A percentile compares a stretch with the other conserved stretches of the same genome.
These are phyloP conservation scores for Ammodytes dubius DNA, from an alignment of 2,113 vertebrate species.

Conservation along the genomic window DNA sequence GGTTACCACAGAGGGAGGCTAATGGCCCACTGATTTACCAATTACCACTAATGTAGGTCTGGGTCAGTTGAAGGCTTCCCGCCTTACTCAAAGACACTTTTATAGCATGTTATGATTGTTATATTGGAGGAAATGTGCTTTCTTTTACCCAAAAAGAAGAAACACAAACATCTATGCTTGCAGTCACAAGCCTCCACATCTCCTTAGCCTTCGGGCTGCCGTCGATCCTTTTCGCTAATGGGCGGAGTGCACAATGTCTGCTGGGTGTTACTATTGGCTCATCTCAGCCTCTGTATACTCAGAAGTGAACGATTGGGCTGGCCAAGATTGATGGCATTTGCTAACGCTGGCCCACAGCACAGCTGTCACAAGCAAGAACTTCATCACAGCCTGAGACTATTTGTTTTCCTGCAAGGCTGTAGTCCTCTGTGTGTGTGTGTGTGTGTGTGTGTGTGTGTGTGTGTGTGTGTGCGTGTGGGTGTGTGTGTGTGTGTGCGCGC, in stretches of 20 bases:
- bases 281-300: slow-evolving; percentile 26
- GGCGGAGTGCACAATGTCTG: slow-evolving; percentile 13
- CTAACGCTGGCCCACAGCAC: slow-evolving; percentile 31
- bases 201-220: slow-evolving; percentile 6
- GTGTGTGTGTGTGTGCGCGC: background rate
- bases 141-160: background rate
- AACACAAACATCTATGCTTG: background rate
- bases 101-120: background rate
- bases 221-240: background rate
- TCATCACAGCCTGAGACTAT: slow-evolving; percentile 44
- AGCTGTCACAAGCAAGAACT: slow-evolving; percentile 59
- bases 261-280: slow-evolving; percentile 35
- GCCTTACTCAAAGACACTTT: background rate
- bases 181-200: background rate
- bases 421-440: background rate
- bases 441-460: slow-evolving; percentile 4
- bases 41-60: background rate
- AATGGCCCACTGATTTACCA: background rate
- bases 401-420: background rate
- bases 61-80: background rate
- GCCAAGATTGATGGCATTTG: slow-evolving; percentile 62
- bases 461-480: background rate
- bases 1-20: too few relatives aligned
- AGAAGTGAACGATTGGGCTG: slow-evolving; percentile 40
- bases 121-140: background rate